These are phyloP conservation scores for Drosophila antonietae DNA, from an alignment of 2,888 invertebrate species.

Conservation along the genomic window DNA sequence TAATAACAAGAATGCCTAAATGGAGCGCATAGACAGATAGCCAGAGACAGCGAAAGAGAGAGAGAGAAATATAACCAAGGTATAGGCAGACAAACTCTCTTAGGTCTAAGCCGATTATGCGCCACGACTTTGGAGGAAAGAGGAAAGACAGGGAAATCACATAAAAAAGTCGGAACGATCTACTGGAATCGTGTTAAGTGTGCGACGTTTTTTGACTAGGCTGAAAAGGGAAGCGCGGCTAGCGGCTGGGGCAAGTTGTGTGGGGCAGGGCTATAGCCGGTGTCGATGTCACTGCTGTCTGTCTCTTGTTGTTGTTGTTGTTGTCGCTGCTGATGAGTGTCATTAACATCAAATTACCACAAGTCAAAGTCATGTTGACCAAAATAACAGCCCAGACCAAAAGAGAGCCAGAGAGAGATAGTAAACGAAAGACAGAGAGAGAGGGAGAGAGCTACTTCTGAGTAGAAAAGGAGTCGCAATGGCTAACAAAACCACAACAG, in stretches of 20 bases:
- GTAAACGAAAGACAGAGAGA: not conserved
- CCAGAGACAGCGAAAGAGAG: slow-evolving; percentile 5
- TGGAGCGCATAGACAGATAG: slow-evolving; percentile 33
- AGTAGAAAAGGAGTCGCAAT: slow-evolving; percentile 31
- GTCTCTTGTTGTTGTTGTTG: slow-evolving; percentile 25
- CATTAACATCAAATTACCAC: slow-evolving; percentile 83
- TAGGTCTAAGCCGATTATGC: slow-evolving; percentile 69
- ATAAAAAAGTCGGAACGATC: slow-evolving; percentile 71
- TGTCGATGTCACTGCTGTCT: slow-evolving; percentile 60
- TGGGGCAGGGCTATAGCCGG: slow-evolving; percentile 27
- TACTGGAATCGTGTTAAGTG: slow-evolving; percentile 73
- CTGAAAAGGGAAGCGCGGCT: not conserved
- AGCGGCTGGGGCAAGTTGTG: not conserved
- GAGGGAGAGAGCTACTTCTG: not conserved
- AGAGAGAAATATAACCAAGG: slow-evolving; percentile 9
- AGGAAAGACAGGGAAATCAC: slow-evolving; percentile 16
- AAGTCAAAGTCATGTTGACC: slow-evolving; percentile 77
- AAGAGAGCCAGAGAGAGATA: slow-evolving; percentile 7
- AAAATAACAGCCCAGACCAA: slow-evolving; percentile 39
- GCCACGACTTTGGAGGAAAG: slow-evolving; percentile 43
- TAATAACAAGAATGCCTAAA: slow-evolving; percentile 68
- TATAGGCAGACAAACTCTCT: slow-evolving; percentile 14
- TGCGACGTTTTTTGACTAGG: slow-evolving; percentile 29
- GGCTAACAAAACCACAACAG: slow-evolving; percentile 45
- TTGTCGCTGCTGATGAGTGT: slow-evolving; percentile 74